Conservation (phyloP, 2,888 invertebrate genomes). For the Epinotia bilunana region DNA sequence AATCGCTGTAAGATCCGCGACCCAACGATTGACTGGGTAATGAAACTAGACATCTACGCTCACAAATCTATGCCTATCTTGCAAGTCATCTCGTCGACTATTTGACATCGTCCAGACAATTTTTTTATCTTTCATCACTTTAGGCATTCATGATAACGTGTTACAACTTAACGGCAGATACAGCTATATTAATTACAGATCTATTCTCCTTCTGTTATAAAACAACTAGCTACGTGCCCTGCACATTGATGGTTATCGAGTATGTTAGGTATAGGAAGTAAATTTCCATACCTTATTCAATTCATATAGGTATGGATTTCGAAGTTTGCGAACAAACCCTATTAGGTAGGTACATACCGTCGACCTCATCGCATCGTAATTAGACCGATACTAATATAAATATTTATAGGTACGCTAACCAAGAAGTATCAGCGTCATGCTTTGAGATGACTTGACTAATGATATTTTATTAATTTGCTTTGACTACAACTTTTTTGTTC, state of each 20-base stretch:
- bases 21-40: background rate
- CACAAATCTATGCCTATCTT: background rate
- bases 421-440: too few relatives aligned
- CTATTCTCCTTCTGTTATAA: background rate
- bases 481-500: too few relatives aligned
- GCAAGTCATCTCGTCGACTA: background rate
- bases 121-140: background rate
- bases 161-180: too few relatives aligned
- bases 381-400: too few relatives aligned
- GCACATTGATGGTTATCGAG: background rate
- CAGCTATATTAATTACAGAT: background rate
- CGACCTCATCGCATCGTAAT: too few relatives aligned
- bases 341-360: too few relatives aligned
- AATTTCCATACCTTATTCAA: background rate
- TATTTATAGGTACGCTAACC: too few relatives aligned
- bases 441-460: too few relatives aligned
- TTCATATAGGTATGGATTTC: background rate
- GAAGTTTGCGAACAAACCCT: too few relatives aligned
- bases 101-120: background rate
- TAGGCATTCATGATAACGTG: too few relatives aligned
- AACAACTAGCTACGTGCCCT: background rate
- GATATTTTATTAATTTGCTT: too few relatives aligned
- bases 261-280: background rate
- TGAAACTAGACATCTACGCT: background rate
- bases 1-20: conserved; percentile 27